Evolutionary conservation across 2,888 invertebrate genomes (phyloP).

Genomic region (Auanema freiburgensis): DNA sequence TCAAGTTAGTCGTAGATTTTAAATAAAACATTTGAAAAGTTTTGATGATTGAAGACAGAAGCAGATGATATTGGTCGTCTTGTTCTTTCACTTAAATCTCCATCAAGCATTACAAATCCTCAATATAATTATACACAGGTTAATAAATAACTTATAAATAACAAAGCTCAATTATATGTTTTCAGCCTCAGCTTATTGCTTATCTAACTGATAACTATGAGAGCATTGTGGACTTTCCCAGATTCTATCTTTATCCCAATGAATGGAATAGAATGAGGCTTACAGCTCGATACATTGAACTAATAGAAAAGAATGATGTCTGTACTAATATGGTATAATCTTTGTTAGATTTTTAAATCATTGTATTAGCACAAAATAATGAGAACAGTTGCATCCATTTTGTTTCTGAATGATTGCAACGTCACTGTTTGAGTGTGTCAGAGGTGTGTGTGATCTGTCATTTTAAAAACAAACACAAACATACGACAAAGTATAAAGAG

Average conservation of each 20-base stretch:
- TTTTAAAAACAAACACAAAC: too few relatives aligned
- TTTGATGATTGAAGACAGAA: slow-evolving; percentile 51
- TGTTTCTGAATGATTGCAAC: slow-evolving; percentile 3
- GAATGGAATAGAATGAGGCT: slow-evolving; percentile 57
- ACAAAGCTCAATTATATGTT: not conserved
- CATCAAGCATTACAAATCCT: slow-evolving; percentile 44
- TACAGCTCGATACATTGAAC: slow-evolving; percentile 40
- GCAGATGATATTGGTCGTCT: slow-evolving; percentile 60
- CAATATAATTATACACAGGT: slow-evolving; percentile 52
- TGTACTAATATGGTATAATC: slow-evolving; percentile 32
- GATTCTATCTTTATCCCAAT: slow-evolving; percentile 58
- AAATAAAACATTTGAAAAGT: not conserved
- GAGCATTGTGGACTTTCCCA: slow-evolving; percentile 56
- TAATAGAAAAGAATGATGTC: slow-evolving; percentile 42
- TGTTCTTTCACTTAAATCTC: slow-evolving; percentile 51
- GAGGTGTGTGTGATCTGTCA: too few relatives aligned
- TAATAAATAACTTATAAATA: not conserved
- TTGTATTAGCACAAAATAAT: too few relatives aligned
- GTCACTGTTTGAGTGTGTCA: not conserved
- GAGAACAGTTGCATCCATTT: too few relatives aligned
- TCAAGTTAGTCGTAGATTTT: slow-evolving; percentile 30
- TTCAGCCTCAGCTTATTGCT: slow-evolving; percentile 54
- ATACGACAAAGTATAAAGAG: not conserved
- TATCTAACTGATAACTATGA: slow-evolving; percentile 61
- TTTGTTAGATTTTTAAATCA: not conserved